Conservation (phyloP, 1,140 invertebrate genomes). For the Caenorhabditis remanei region DNA sequence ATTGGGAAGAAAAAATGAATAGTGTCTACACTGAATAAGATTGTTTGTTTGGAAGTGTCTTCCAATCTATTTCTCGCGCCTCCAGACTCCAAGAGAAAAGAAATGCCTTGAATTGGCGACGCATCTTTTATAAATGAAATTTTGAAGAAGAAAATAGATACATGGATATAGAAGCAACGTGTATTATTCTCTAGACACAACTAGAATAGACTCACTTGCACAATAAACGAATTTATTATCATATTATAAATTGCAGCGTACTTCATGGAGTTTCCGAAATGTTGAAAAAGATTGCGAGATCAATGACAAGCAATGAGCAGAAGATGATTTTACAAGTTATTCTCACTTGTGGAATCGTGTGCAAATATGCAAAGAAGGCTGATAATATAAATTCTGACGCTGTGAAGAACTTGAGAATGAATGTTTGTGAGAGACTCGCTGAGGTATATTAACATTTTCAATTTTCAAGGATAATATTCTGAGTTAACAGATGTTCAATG, state of each 20-base stretch:
- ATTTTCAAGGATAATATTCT: not conserved
- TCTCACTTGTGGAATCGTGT: conserved; percentile 26
- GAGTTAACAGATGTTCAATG: conserved; percentile 55
- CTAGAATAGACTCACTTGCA: not conserved
- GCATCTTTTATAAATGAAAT: conserved; percentile 54
- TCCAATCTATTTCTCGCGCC: not conserved
- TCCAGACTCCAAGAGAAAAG: not conserved
- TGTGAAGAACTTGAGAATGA: conserved; percentile 6
- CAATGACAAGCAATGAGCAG: conserved; percentile 51
- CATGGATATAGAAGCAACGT: not conserved
- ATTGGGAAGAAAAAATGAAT: not conserved
- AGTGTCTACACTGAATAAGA: not conserved
- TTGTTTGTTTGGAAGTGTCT: conserved; percentile 37
- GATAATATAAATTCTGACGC: not conserved
- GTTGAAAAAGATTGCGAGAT: conserved; percentile 47
- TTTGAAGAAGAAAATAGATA: conserved; percentile 48
- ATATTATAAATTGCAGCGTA: not conserved
- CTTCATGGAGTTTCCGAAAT: conserved; percentile 51
- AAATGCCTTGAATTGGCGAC: conserved; percentile 21
- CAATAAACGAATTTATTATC: not conserved
- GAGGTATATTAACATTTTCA: not conserved
- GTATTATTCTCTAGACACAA: not conserved
- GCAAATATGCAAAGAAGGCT: conserved; percentile 3
- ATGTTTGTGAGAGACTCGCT: conserved; percentile 5
- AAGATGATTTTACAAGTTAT: conserved; percentile 26